These are phyloP conservation scores for Gortyna flavago DNA, from an alignment of 2,888 invertebrate species.

Conservation along the genomic window DNA sequence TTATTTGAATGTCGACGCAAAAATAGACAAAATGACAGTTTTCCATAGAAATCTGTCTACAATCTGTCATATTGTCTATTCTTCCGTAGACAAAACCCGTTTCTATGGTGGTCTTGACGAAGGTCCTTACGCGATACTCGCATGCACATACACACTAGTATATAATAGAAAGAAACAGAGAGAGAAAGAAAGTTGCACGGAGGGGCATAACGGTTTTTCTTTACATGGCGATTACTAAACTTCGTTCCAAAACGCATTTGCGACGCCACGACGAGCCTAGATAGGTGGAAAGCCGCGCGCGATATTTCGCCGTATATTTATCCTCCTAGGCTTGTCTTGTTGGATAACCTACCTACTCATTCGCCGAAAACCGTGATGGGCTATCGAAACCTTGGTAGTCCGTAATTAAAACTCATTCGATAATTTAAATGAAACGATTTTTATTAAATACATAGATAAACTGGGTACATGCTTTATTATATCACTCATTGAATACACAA, in stretches of 20 bases:
- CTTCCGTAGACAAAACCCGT: neutral
- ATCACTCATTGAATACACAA: conserved; percentile 50
- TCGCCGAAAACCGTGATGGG: neutral
- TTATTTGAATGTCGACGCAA: too few species aligned
- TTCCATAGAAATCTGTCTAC: neutral
- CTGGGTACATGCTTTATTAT: conserved; percentile 56
- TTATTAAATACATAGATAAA: conserved; percentile 3
- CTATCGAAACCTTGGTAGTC: too few species aligned
- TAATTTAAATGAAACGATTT: conserved; percentile 12
- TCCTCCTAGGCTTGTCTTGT: neutral
- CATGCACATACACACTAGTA: too few species aligned
- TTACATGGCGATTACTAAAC: too few species aligned
- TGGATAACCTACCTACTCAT: neutral
- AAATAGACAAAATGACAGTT: neutral
- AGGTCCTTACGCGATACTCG: too few species aligned
- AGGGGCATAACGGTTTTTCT: neutral
- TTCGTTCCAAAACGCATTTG: too few species aligned
- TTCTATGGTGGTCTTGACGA: neutral
- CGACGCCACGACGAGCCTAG: neutral
- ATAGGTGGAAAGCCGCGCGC: neutral
- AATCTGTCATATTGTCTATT: neutral
- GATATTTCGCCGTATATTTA: neutral
- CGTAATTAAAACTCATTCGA: conserved; percentile 2
- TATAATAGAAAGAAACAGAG: too few species aligned
- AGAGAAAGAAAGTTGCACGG: too few species aligned